Percentiles rank a stretch among this genome's conserved stretches.
Evolutionary conservation across 2,797 vertebrate species (phyloP).

Genomic region (Scleropages formosus): DNA sequence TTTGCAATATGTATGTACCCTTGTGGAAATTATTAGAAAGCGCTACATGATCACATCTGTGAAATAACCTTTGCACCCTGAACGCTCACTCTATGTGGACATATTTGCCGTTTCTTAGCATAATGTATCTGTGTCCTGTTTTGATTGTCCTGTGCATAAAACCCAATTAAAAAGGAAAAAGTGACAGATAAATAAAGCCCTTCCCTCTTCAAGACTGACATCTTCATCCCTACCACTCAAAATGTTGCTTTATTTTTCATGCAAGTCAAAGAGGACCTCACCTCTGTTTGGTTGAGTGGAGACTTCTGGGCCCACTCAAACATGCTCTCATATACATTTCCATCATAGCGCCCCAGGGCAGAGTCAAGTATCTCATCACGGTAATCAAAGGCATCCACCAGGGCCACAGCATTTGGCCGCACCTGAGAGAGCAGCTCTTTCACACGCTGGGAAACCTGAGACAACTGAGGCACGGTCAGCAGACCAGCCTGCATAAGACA

Average conservation of each 20-base stretch:
- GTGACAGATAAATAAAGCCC: too few relatives aligned
- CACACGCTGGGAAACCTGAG: conserved; percentile 72
- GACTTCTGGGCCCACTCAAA: conserved; percentile 93
- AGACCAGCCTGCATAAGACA: conserved; percentile 72
- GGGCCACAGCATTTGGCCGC: conserved; percentile 81
- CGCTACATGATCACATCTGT: too few relatives aligned
- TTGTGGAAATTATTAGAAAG: too few relatives aligned
- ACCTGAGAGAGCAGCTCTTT: conserved; percentile 84
- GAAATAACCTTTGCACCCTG: too few relatives aligned
- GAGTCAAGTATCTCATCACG: conserved; percentile 80
- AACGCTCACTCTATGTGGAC: too few relatives aligned
- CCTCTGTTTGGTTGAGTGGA: conserved; percentile 87
- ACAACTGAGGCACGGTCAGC: conserved; percentile 75
- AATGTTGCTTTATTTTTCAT: neutral
- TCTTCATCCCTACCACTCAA: too few relatives aligned
- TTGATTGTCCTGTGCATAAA: too few relatives aligned
- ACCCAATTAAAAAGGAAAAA: too few relatives aligned
- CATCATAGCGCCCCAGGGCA: conserved; percentile 88
- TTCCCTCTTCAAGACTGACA: too few relatives aligned
- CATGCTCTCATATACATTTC: conserved; percentile 92
- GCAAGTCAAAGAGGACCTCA: conserved; percentile 46
- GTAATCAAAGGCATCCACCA: conserved; percentile 91
- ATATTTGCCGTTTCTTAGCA: too few relatives aligned
- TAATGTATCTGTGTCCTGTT: too few relatives aligned
- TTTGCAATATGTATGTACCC: too few relatives aligned